phyloP scores from a whole-genome alignment of 2,888 invertebrate genomes.

The Torymus tubicola region DNA sequence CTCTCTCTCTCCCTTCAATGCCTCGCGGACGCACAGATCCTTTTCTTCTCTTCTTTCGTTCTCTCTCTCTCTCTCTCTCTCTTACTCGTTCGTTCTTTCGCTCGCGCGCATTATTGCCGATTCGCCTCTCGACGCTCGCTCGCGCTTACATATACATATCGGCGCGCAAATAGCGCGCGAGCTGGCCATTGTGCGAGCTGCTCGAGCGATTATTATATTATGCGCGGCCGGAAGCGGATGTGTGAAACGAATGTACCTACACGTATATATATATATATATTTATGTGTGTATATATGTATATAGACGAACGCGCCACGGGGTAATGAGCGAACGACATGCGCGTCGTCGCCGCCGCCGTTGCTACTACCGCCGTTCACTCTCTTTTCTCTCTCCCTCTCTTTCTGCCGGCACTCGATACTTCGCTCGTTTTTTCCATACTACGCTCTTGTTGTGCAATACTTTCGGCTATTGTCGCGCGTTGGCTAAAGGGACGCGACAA shows the following conservation, averaged over 20 bases:
- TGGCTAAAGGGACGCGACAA: conserved; percentile 20
- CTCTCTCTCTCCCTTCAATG: conserved; percentile 1
- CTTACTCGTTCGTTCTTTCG: conserved; percentile 15
- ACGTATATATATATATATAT: background rate
- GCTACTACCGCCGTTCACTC: background rate
- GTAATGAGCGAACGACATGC: conserved; percentile 65
- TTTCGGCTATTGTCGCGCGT: conserved; percentile 22
- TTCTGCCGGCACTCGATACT: conserved; percentile 1
- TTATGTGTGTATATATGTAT: conserved; percentile 14
- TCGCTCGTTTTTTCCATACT: conserved; percentile 1
- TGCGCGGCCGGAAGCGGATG: conserved; percentile 74
- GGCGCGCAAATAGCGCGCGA: conserved; percentile 64
- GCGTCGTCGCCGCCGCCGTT: conserved; percentile 44
- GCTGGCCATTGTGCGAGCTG: conserved; percentile 66
- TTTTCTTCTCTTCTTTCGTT: conserved; percentile 28
- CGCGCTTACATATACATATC: conserved; percentile 36
- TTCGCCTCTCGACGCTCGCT: conserved; percentile 40
- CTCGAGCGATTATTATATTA: conserved; percentile 72
- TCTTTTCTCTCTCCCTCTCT: conserved; percentile 4
- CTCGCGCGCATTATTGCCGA: conserved; percentile 51
- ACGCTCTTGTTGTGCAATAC: conserved; percentile 13
- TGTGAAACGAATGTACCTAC: conserved; percentile 70
- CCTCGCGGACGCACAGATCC: conserved; percentile 26
- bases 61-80: conserved; percentile 18
- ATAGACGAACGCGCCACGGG: conserved; percentile 61